A percentile compares a stretch with the other conserved stretches of the same genome.
Conservation (phyloP, 2,797 vertebrate species). For the Gymnocypris eckloni region DNA sequence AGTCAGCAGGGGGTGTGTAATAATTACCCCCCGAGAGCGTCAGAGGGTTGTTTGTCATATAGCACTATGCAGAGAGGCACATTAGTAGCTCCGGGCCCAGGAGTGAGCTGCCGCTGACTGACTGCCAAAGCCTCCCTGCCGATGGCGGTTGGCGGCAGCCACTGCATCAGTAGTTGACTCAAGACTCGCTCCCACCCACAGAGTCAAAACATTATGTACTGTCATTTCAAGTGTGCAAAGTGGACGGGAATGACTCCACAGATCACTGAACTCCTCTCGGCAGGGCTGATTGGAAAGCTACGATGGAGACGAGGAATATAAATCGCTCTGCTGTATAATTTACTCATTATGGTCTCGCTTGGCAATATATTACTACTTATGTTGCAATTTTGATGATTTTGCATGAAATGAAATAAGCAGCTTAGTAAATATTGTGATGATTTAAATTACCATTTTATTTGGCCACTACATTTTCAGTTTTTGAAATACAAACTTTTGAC, state of each 20-base stretch:
- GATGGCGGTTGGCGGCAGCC: not conserved
- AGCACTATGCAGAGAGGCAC: conserved; percentile 42
- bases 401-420: not conserved
- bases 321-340: not conserved
- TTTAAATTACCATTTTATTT: not conserved
- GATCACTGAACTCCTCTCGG: conserved; percentile 19
- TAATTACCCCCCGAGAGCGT: conserved; percentile 54
- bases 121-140: conserved; percentile 26
- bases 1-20: conserved; percentile 46
- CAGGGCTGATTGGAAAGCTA: not conserved
- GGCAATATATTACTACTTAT: not conserved
- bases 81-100: conserved; percentile 41
- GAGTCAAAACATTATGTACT: conserved; percentile 31
- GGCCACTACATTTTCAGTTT: not conserved
- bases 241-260: conserved; percentile 7
- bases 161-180: conserved; percentile 8
- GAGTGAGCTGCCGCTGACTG: conserved; percentile 24
- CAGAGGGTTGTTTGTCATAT: conserved; percentile 44
- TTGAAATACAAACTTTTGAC: not conserved
- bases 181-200: not conserved
- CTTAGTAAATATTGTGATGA: not conserved
- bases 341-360: not conserved
- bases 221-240: conserved; percentile 29
- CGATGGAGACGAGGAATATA: not conserved
- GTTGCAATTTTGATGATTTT: not conserved